Evolutionary conservation across 2,113 vertebrate species (phyloP).

Genomic region (Clarias macrocephalus): DNA sequence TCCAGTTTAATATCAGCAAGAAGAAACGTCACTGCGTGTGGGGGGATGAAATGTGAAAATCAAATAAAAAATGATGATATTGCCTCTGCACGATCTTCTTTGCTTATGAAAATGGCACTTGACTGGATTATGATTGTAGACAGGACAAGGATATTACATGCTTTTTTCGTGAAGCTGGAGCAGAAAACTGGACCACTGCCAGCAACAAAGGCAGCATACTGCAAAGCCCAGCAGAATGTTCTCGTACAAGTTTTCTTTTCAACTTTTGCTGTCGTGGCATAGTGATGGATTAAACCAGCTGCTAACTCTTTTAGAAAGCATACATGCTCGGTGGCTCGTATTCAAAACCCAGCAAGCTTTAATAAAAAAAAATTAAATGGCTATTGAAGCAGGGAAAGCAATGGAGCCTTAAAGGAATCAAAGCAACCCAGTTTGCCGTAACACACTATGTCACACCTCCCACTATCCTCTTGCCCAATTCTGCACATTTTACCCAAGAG

Average conservation of each 20-base stretch:
- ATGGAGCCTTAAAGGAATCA: slow-evolving; percentile 1
- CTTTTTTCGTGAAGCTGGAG: not conserved
- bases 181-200: slow-evolving; percentile 14
- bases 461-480: not conserved
- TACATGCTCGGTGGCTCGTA: not conserved
- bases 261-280: slow-evolving; percentile 13
- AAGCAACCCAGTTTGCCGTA: not conserved
- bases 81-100: not conserved
- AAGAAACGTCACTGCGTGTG: not conserved
- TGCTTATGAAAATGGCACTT: slow-evolving; percentile 11
- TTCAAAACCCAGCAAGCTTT: slow-evolving; percentile 7
- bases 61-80: not conserved
- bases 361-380: slow-evolving; percentile 7
- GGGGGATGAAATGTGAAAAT: not conserved
- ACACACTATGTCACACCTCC: not conserved
- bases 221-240: slow-evolving; percentile 16
- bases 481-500: not conserved
- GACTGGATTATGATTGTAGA: not conserved
- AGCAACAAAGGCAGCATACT: slow-evolving; percentile 2
- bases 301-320: slow-evolving; percentile 3
- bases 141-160: not conserved
- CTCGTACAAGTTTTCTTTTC: not conserved
- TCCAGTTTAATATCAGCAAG: not conserved
- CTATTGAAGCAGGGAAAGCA: not conserved
- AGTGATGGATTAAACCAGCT: slow-evolving; percentile 30